Percentiles rank a stretch among this genome's conserved stretches.
Conservation (phyloP, 2,888 invertebrate genomes). For the Apodemia mormo region DNA sequence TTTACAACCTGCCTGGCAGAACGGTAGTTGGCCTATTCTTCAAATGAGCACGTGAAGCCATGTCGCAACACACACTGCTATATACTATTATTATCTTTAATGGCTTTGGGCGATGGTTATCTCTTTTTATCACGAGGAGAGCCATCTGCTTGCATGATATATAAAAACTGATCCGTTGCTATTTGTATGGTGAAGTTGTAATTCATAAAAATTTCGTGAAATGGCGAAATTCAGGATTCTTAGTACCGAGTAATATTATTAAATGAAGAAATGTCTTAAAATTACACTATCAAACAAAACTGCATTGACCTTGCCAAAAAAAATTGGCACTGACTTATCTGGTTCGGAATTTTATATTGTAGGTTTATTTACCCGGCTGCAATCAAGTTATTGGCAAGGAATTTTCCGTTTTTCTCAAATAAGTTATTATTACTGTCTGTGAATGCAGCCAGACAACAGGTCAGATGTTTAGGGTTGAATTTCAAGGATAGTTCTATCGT, state of each 20-base stretch:
- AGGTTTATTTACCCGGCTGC: conserved; percentile 2
- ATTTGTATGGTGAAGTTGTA: too few species aligned
- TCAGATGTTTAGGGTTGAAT: neutral
- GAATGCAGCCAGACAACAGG: conserved; percentile 3
- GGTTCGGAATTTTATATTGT: neutral
- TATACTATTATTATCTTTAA: too few species aligned
- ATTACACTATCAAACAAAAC: neutral
- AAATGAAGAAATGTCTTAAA: neutral
- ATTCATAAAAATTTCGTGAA: too few species aligned
- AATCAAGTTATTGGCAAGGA: conserved; percentile 12
- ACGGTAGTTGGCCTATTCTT: too few species aligned
- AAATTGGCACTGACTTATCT: conserved; percentile 1
- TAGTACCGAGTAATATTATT: neutral
- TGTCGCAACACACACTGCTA: too few species aligned
- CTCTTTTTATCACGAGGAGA: too few species aligned
- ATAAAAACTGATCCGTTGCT: too few species aligned
- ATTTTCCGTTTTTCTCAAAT: neutral
- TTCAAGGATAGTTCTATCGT: neutral
- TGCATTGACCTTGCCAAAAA: conserved; percentile 7
- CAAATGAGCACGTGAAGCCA: too few species aligned
- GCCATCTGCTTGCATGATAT: too few species aligned
- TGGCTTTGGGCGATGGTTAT: too few species aligned
- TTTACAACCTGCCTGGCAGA: too few species aligned
- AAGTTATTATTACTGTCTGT: conserved; percentile 7
- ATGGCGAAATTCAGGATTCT: too few species aligned